Conservation (phyloP, 2,888 invertebrate species). For the Tipula confusa region DNA sequence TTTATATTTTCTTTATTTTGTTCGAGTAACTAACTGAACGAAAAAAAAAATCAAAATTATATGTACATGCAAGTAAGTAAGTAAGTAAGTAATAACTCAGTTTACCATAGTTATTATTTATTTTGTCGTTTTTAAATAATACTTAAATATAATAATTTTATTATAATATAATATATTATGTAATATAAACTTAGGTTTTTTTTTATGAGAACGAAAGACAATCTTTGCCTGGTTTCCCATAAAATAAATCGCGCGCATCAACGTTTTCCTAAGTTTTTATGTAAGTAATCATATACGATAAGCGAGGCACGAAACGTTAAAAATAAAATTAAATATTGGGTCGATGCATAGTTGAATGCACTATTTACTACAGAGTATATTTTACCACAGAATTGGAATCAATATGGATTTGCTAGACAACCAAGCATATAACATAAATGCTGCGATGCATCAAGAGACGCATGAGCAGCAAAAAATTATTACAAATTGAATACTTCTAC, state of each 20-base stretch:
- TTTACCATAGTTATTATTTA: slow-evolving; percentile 20
- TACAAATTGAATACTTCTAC: too few relatives aligned
- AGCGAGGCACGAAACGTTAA: background rate
- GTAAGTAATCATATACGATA: background rate
- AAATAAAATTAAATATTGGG: too few relatives aligned
- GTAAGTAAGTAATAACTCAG: background rate
- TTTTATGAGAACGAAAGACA: slow-evolving; percentile 12
- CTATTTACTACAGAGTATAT: too few relatives aligned
- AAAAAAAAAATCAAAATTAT: too few relatives aligned
- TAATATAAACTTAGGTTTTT: too few relatives aligned
- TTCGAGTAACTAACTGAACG: background rate
- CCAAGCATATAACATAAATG: too few relatives aligned
- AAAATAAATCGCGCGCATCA: background rate
- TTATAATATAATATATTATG: background rate
- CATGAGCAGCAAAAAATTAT: too few relatives aligned
- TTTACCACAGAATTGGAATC: too few relatives aligned
- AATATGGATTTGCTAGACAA: too few relatives aligned
- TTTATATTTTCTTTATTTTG: background rate
- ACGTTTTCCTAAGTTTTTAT: background rate
- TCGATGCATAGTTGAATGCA: too few relatives aligned
- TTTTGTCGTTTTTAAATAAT: background rate
- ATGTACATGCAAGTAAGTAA: background rate
- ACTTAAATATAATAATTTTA: background rate
- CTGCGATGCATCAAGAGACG: too few relatives aligned
- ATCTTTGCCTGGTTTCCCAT: background rate